These are phyloP conservation scores for Anguilla obscura DNA, from an alignment of 2,797 vertebrate species.

Conservation along the genomic window DNA sequence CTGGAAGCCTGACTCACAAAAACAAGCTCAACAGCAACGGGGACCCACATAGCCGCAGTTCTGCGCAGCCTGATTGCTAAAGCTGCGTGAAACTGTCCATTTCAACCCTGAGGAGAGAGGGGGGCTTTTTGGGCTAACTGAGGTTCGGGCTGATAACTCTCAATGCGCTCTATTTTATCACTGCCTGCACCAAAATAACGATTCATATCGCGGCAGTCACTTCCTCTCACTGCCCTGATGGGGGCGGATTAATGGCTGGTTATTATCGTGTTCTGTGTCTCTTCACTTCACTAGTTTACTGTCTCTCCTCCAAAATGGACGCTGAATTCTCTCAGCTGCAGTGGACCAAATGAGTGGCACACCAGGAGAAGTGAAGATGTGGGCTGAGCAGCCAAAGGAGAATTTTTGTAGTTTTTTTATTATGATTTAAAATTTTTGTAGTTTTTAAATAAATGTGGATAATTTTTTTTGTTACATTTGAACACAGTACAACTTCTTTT, in stretches of 20 bases:
- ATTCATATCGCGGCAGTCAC: not conserved
- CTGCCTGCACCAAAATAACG: not conserved
- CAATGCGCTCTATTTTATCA: not conserved
- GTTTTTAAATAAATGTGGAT: slow-evolving; percentile 15
- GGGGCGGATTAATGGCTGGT: not conserved
- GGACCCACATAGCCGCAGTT: not conserved
- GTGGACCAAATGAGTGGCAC: not conserved
- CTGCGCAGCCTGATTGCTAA: not conserved
- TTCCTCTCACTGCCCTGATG: not conserved
- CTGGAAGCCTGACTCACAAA: not conserved
- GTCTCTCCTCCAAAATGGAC: not conserved
- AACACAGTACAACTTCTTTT: slow-evolving; percentile 70
- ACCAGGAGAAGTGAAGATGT: not conserved
- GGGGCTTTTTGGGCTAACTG: not conserved
- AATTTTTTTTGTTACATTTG: slow-evolving; percentile 6
- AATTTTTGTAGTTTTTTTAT: not conserved
- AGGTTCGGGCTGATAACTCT: not conserved
- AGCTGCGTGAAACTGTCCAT: not conserved
- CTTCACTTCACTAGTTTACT: not conserved
- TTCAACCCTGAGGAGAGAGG: not conserved
- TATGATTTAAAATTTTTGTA: not conserved
- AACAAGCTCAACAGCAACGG: not conserved
- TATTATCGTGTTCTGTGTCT: not conserved
- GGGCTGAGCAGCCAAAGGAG: not conserved
- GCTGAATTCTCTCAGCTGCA: not conserved